These are phyloP conservation scores for Drosophila cyrtoloma DNA, from an alignment of 2,888 invertebrate genomes.

Conservation along the genomic window DNA sequence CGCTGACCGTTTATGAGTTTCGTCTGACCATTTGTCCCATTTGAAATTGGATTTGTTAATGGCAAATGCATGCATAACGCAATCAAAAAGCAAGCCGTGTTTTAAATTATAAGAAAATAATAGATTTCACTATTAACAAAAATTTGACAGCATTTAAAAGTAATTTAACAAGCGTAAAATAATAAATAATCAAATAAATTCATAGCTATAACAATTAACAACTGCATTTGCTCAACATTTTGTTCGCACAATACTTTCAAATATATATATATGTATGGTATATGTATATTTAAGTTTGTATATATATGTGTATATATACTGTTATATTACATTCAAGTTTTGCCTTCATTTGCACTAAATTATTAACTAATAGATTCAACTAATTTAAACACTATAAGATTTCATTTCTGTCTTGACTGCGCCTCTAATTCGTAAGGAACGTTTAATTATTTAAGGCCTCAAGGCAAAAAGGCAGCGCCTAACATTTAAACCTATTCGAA, in stretches of 20 bases:
- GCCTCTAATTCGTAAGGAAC: slow-evolving; percentile 67
- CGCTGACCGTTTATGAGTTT: slow-evolving; percentile 30
- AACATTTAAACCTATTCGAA: slow-evolving; percentile 53
- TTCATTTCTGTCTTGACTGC: slow-evolving; percentile 35
- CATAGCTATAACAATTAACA: slow-evolving; percentile 37
- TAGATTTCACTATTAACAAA: slow-evolving; percentile 33
- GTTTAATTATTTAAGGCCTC: slow-evolving; percentile 68
- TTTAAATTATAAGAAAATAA: slow-evolving; percentile 51
- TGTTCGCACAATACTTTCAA: slow-evolving; percentile 37
- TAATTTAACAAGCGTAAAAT: slow-evolving; percentile 36
- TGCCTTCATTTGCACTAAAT: slow-evolving; percentile 60
- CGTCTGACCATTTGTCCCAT: slow-evolving; percentile 20
- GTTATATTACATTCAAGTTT: slow-evolving; percentile 46
- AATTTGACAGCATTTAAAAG: slow-evolving; percentile 44
- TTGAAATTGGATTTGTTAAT: slow-evolving; percentile 1
- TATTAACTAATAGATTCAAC: slow-evolving; percentile 58
- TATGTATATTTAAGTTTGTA: slow-evolving; percentile 54
- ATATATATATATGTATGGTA: slow-evolving; percentile 29
- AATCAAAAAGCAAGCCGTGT: slow-evolving; percentile 12
- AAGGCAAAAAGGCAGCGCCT: slow-evolving; percentile 65
- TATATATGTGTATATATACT: slow-evolving; percentile 54
- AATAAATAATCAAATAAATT: slow-evolving; percentile 22
- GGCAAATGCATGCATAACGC: slow-evolving; percentile 3
- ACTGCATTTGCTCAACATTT: slow-evolving; percentile 9
- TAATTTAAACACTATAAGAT: slow-evolving; percentile 55